Evolutionary conservation across 2,888 invertebrate species (phyloP).

Genomic region (Caenorhabditis sp.): DNA sequence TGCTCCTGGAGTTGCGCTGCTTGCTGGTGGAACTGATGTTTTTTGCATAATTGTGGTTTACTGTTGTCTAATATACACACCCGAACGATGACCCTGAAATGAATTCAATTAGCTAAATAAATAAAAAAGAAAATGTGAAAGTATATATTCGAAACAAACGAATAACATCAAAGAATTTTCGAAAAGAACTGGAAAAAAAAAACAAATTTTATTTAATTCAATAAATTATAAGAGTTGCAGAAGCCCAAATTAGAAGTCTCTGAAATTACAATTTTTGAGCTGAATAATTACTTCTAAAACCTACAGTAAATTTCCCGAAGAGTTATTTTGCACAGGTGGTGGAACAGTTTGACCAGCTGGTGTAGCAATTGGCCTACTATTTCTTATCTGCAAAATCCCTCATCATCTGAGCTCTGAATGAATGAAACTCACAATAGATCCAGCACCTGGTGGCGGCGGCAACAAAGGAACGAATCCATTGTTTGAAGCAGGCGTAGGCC

Average conservation of each 20-base stretch:
- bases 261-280: conserved; percentile 1
- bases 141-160: conserved; percentile 1
- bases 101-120: not conserved
- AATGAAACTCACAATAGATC: conserved; percentile 25
- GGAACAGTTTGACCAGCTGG: not conserved
- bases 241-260: conserved; percentile 2
- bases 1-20: conserved; percentile 74
- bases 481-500: conserved; percentile 33
- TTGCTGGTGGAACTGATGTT: conserved; percentile 21
- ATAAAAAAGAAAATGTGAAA: not conserved
- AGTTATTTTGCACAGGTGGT: not conserved
- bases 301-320: conserved; percentile 12
- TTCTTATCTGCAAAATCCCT: not conserved
- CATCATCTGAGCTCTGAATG: too few relatives aligned
- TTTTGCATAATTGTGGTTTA: not conserved
- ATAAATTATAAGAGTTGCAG: not conserved
- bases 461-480: conserved; percentile 59
- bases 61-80: not conserved
- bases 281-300: not conserved
- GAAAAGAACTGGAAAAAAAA: not conserved
- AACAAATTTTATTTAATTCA: conserved; percentile 3
- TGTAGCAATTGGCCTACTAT: not conserved
- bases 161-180: not conserved
- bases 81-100: not conserved
- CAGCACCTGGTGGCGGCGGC: conserved; percentile 66